Evolutionary conservation across 1,140 invertebrate genomes (phyloP).

Genomic region (Idris sp.): DNA sequence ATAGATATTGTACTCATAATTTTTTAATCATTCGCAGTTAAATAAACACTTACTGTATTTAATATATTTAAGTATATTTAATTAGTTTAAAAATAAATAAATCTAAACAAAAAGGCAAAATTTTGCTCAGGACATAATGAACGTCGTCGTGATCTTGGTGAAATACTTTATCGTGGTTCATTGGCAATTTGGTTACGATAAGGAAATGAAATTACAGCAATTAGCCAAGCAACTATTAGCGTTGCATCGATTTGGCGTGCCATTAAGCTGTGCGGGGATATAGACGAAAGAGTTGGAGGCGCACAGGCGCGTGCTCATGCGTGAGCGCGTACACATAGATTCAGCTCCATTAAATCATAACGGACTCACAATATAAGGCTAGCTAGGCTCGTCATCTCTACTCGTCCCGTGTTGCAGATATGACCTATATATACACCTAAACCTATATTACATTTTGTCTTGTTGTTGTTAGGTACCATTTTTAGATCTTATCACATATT

Average conservation of each 20-base stretch:
- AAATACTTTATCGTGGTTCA: slow-evolving; percentile 60
- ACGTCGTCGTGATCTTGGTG: slow-evolving; percentile 35
- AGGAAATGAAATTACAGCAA: slow-evolving; percentile 73
- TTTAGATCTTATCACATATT: slow-evolving; percentile 12
- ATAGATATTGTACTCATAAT: too few relatives aligned
- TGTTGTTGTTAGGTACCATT: slow-evolving; percentile 21
- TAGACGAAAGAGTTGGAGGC: slow-evolving; percentile 68
- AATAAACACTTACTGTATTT: too few relatives aligned
- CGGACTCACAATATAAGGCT: slow-evolving; percentile 73
- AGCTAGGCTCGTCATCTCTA: slow-evolving; percentile 57
- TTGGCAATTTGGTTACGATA: slow-evolving; percentile 60
- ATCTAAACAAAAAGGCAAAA: slow-evolving; percentile 24
- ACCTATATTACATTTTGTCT: slow-evolving; percentile 48
- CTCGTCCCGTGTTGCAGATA: slow-evolving; percentile 53
- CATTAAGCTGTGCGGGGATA: slow-evolving; percentile 71
- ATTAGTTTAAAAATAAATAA: slow-evolving; percentile 32
- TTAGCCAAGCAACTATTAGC: slow-evolving; percentile 72
- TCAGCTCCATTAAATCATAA: slow-evolving; percentile 75
- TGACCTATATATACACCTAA: slow-evolving; percentile 59
- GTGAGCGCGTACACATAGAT: slow-evolving; percentile 67
- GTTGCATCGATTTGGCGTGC: slow-evolving; percentile 69
- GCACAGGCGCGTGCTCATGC: slow-evolving; percentile 61
- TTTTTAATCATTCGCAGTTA: too few relatives aligned
- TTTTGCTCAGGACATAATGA: slow-evolving; percentile 46
- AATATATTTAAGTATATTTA: too few relatives aligned